phyloP scores from a whole-genome alignment of 2,113 vertebrate genomes.

The Menidia beryllina region DNA sequence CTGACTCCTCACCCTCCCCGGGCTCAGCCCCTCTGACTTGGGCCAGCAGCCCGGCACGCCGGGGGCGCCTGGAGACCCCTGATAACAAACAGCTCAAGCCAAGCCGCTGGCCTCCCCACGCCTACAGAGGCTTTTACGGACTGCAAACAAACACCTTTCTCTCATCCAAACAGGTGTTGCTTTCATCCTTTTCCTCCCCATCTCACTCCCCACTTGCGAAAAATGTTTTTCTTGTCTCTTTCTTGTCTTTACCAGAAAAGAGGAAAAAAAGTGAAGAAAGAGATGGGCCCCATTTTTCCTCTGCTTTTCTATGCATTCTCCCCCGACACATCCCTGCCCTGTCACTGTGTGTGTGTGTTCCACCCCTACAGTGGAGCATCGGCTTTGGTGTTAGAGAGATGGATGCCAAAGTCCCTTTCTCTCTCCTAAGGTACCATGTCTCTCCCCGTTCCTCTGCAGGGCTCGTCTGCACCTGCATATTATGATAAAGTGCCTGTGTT shows the following conservation, averaged over 20 bases:
- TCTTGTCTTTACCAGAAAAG: conserved; percentile 41
- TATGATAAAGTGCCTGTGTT: conserved; percentile 86
- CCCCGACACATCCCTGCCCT: conserved; percentile 57
- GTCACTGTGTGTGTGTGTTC: conserved; percentile 35
- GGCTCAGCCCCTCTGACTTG: conserved; percentile 55
- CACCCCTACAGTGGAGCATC: conserved; percentile 52
- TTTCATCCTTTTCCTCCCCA: conserved; percentile 17
- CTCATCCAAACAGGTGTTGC: conserved; percentile 43
- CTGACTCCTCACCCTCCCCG: conserved; percentile 49
- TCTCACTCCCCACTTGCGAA: conserved; percentile 36
- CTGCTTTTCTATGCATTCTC: conserved; percentile 65
- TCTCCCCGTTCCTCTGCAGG: conserved; percentile 71
- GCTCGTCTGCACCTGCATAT: conserved; percentile 82
- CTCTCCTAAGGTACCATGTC: conserved; percentile 68
- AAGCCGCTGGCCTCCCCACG: conserved; percentile 51
- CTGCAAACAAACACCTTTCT: conserved; percentile 63
- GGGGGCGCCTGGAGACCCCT: conserved; percentile 70
- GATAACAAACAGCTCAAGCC: conserved; percentile 76
- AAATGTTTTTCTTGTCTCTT: conserved; percentile 62
- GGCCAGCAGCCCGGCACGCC: conserved; percentile 59
- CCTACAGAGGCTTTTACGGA: conserved; percentile 61
- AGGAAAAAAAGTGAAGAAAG: conserved; percentile 64
- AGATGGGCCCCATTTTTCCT: conserved; percentile 71
- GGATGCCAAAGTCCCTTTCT: conserved; percentile 77
- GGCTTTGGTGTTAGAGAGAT: conserved; percentile 75